A percentile compares a stretch with the other conserved stretches of the same genome.
Evolutionary conservation across 2,888 invertebrate genomes (phyloP).

Genomic region (Geotrupes spiniger): DNA sequence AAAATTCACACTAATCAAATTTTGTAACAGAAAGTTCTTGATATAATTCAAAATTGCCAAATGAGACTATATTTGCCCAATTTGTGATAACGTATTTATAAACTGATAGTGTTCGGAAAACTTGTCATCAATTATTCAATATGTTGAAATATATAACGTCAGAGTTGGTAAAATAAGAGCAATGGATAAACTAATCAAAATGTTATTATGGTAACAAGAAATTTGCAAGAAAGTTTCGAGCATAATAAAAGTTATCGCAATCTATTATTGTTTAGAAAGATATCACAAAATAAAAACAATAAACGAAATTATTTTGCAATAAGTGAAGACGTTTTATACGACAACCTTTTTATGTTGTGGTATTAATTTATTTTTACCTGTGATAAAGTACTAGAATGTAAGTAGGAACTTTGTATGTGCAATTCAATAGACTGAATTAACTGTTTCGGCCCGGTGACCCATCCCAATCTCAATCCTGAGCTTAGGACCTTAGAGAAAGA

Average conservation of each 20-base stretch:
- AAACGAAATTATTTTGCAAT: no score
- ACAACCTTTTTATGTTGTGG: no score
- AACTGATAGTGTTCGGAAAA: no score
- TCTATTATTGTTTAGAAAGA: no score
- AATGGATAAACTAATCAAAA: constrained; percentile 1
- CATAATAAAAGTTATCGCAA: constrained; percentile 1
- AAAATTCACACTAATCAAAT: no score
- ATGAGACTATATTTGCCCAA: no score
- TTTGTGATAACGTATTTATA: no score
- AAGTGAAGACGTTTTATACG: neutral
- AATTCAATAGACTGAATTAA: constrained; percentile 63
- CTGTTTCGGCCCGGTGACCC: constrained; percentile 68
- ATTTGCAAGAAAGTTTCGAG: neutral
- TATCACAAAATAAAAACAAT: no score
- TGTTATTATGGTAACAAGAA: neutral
- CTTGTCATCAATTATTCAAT: no score
- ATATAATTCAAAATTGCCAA: no score
- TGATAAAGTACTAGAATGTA: constrained; percentile 63
- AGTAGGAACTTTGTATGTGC: constrained; percentile 67
- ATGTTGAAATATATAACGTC: constrained; percentile 8
- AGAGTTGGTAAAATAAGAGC: neutral
- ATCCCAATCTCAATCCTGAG: constrained; percentile 70
- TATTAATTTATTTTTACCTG: no score
- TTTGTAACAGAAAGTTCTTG: no score
- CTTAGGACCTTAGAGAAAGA: constrained; percentile 74